Evolutionary conservation across 2,888 invertebrate species (phyloP).

Genomic region (Cosmia trapezina): DNA sequence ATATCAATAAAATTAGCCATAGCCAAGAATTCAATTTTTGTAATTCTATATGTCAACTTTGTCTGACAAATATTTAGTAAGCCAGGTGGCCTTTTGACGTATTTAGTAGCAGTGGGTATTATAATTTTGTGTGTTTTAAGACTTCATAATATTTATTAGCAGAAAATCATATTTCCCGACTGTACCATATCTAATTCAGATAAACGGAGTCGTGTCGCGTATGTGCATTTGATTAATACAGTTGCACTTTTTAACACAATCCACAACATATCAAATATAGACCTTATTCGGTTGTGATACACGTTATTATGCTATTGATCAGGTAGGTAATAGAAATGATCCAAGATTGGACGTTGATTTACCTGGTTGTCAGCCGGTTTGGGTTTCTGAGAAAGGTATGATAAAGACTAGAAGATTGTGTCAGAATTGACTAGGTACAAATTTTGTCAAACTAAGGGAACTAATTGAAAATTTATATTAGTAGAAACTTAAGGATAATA

Average conservation of each 20-base stretch:
- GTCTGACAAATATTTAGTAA: not conserved
- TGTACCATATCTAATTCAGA: conserved; percentile 50
- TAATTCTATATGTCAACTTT: not conserved
- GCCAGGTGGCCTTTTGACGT: not conserved
- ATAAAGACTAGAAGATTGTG: conserved; percentile 29
- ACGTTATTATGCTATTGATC: conserved; percentile 16
- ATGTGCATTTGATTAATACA: conserved; percentile 63
- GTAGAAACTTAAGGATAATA: too few relatives aligned
- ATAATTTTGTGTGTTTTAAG: not conserved
- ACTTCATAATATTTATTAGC: not conserved
- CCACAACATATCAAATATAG: not conserved
- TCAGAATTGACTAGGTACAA: conserved; percentile 2
- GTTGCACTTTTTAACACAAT: conserved; percentile 57
- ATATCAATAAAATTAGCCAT: too few relatives aligned
- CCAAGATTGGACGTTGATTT: conserved; percentile 40
- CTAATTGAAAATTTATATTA: too few relatives aligned
- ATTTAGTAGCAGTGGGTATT: not conserved
- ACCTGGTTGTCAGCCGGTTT: conserved; percentile 46
- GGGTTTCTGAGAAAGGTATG: conserved; percentile 37
- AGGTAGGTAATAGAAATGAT: conserved; percentile 30
- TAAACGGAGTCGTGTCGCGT: conserved; percentile 42
- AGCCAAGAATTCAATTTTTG: too few relatives aligned
- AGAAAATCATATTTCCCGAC: conserved; percentile 17
- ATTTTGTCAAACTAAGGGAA: not conserved
- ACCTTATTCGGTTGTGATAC: conserved; percentile 31